Conservation (phyloP, 1,140 invertebrate species). For the Harpegnathos saltator region DNA sequence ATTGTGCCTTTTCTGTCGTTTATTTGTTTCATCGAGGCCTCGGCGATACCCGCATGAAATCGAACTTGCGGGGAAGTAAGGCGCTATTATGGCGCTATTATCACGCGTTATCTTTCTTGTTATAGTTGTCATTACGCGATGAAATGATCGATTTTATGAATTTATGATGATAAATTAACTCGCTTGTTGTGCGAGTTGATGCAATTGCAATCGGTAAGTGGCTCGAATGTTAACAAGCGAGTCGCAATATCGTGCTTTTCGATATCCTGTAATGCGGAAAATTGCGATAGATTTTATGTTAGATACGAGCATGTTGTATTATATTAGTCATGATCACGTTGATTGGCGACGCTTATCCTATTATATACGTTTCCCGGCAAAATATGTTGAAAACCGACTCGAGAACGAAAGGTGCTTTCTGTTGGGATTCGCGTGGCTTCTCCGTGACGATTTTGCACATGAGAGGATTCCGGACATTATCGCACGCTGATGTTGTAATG, state of each 20-base stretch:
- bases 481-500: no score
- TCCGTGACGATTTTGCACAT: not conserved
- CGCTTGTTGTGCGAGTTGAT: not conserved
- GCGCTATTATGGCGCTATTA: not conserved
- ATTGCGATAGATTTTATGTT: not conserved
- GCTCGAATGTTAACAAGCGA: not conserved
- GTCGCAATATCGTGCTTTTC: not conserved
- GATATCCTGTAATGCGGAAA: not conserved
- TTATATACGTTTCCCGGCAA: no score
- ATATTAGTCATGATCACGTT: no score
- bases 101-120: conserved; percentile 7
- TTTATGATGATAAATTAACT: not conserved
- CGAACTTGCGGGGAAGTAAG: not conserved
- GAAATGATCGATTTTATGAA: conserved; percentile 13
- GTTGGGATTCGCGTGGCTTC: no score
- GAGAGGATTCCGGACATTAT: not conserved
- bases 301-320: not conserved
- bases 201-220: conserved; percentile 7
- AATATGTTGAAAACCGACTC: not conserved
- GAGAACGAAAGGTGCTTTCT: no score
- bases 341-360: not conserved
- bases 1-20: no score
- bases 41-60: conserved; percentile 20
- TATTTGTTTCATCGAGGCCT: no score
- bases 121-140: not conserved